phyloP scores from a whole-genome alignment of 1,140 invertebrate species.

The Helicoverpa armigera region DNA sequence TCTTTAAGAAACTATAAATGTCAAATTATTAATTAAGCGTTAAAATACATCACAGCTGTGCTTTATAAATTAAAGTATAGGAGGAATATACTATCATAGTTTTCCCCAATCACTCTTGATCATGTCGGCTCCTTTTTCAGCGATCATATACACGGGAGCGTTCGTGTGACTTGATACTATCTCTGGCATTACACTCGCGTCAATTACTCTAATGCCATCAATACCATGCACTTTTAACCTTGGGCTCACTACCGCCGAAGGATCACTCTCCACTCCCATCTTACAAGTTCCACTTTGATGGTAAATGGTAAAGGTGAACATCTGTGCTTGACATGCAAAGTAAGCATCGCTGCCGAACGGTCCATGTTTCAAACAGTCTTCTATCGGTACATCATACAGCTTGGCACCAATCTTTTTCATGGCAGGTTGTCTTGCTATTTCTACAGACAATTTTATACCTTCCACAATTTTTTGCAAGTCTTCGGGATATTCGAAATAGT shows the following conservation, averaged over 20 bases:
- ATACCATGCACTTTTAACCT: constrained; percentile 91
- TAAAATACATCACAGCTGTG: constrained; percentile 65
- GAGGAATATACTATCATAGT: constrained; percentile 48
- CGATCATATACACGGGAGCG: constrained; percentile 89
- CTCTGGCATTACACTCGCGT: constrained; percentile 92
- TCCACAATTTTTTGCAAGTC: constrained; percentile 89
- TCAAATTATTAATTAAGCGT: background rate
- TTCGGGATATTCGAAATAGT: constrained; percentile 90
- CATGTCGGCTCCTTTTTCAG: constrained; percentile 88
- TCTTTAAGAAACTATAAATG: no score
- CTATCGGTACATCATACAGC: constrained; percentile 88
- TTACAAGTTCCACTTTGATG: constrained; percentile 94
- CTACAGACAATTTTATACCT: constrained; percentile 88
- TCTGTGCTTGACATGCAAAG: constrained; percentile 91
- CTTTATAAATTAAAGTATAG: constrained; percentile 45
- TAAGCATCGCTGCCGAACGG: constrained; percentile 90
- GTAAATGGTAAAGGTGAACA: constrained; percentile 92
- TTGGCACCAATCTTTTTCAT: constrained; percentile 88
- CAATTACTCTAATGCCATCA: constrained; percentile 90
- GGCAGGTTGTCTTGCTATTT: constrained; percentile 87
- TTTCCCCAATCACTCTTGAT: constrained; percentile 87
- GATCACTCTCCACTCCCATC: constrained; percentile 91
- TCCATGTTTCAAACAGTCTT: constrained; percentile 88
- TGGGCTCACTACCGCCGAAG: constrained; percentile 90
- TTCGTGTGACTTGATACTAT: constrained; percentile 89